These are phyloP conservation scores for Drosophila sechellia DNA, from an alignment of 1,140 invertebrate species.

Conservation along the genomic window DNA sequence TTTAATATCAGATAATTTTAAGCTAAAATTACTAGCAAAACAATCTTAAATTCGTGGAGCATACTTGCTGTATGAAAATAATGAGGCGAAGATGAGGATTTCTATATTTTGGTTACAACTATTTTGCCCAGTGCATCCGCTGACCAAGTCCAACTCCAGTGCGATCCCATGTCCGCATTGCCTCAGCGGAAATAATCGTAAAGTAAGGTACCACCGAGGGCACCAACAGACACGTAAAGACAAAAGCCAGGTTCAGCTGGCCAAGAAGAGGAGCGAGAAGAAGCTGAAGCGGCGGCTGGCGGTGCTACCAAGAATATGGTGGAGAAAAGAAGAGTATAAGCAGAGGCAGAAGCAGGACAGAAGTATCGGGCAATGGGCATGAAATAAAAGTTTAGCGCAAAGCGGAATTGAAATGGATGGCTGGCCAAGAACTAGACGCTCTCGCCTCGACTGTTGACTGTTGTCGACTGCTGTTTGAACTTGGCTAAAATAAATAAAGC, in stretches of 20 bases:
- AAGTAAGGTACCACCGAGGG: conserved; percentile 66
- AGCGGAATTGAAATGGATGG: conserved; percentile 73
- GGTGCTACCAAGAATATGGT: conserved; percentile 24
- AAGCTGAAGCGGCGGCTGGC: conserved; percentile 17
- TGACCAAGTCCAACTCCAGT: conserved; percentile 39
- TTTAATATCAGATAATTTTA: no score
- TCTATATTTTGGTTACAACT: no score
- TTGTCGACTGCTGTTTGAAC: conserved; percentile 68
- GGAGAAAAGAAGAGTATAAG: neutral
- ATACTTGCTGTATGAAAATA: no score
- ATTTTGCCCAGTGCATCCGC: conserved; percentile 9
- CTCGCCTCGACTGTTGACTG: conserved; percentile 44
- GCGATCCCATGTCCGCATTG: conserved; percentile 64
- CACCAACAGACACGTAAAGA: conserved; percentile 51
- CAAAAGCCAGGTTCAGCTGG: conserved; percentile 43
- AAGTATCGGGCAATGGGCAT: conserved; percentile 60
- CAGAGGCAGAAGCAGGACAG: conserved; percentile 14
- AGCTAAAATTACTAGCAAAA: no score
- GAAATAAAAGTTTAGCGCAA: conserved; percentile 78
- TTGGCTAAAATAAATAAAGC: conserved; percentile 82
- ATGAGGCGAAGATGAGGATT: no score
- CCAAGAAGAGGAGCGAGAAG: conserved; percentile 26
- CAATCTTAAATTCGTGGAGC: no score
- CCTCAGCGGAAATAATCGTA: conserved; percentile 81
- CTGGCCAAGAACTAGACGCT: conserved; percentile 63